Conservation (phyloP, 2,797 vertebrate species). For the Takifugu ocellatus region DNA sequence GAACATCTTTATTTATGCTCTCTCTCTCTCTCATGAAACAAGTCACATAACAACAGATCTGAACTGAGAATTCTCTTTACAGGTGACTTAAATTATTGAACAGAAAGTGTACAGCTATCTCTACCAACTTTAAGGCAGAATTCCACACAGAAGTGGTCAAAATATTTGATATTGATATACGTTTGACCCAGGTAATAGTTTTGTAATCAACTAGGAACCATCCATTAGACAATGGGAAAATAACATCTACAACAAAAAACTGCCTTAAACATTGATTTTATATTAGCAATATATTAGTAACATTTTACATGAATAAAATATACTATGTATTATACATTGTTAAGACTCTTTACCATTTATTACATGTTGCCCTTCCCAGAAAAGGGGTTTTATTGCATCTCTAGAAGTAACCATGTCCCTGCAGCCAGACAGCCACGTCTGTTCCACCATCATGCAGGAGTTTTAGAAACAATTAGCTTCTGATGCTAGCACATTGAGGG, state of each 20-base stretch:
- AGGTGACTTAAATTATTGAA: conserved; percentile 56
- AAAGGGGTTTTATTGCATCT: conserved; percentile 74
- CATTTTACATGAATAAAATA: conserved; percentile 76
- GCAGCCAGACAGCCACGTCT: conserved; percentile 34
- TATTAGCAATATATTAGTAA: conserved; percentile 72
- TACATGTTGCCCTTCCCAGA: conserved; percentile 64
- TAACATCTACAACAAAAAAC: conserved; percentile 65
- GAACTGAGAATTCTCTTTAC: conserved; percentile 49
- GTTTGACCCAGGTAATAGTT: conserved; percentile 55
- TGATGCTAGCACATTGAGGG: conserved; percentile 49
- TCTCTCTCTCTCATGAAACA: conserved; percentile 54
- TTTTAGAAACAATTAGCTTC: conserved; percentile 44
- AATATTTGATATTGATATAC: conserved; percentile 60
- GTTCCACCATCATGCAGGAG: conserved; percentile 41
- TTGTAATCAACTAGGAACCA: conserved; percentile 66
- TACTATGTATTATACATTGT: conserved; percentile 73
- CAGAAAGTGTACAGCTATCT: conserved; percentile 57
- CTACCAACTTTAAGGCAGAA: conserved; percentile 73
- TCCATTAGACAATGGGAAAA: conserved; percentile 62
- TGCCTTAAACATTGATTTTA: conserved; percentile 56
- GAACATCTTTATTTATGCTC: conserved; percentile 62
- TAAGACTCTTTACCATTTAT: conserved; percentile 69
- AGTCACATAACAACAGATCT: conserved; percentile 66
- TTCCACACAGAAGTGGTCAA: conserved; percentile 62
- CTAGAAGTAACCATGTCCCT: conserved; percentile 59